Evolutionary conservation across 2,888 invertebrate genomes (phyloP).

Genomic region (Biston stratarius): DNA sequence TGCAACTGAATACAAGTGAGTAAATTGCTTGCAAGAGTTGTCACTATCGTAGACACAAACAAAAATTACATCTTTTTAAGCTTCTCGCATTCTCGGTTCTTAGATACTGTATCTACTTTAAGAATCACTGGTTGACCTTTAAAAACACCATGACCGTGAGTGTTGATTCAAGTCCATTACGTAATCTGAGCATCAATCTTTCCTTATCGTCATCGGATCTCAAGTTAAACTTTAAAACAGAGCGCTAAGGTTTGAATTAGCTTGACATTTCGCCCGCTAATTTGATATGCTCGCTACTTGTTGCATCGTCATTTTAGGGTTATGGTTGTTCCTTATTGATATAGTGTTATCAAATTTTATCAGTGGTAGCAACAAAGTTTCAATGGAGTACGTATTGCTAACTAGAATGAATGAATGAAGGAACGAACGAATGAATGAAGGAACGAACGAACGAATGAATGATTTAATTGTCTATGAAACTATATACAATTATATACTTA

Average conservation of each 20-base stretch:
- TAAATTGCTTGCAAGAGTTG: neutral
- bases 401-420: no score
- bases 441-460: no score
- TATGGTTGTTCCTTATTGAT: constrained; percentile 63
- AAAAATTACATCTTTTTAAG: constrained; percentile 23
- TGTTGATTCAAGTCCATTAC: constrained; percentile 76
- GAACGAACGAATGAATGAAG: no score
- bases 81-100: constrained; percentile 37
- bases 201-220: constrained; percentile 52
- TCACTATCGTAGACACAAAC: constrained; percentile 1
- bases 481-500: no score
- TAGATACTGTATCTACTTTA: constrained; percentile 58
- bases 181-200: constrained; percentile 75
- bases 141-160: constrained; percentile 79
- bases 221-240: constrained; percentile 35
- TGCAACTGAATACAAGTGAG: neutral
- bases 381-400: neutral
- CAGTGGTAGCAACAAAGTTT: constrained; percentile 27
- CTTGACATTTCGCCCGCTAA: constrained; percentile 37
- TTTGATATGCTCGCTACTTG: constrained; percentile 60
- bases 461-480: no score
- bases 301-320: constrained; percentile 61
- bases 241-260: constrained; percentile 32
- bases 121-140: constrained; percentile 72
- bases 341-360: constrained; percentile 50